Base-by-base conservation (phyloP, 2,113 vertebrate species). In the Hyla sarda region DNA sequence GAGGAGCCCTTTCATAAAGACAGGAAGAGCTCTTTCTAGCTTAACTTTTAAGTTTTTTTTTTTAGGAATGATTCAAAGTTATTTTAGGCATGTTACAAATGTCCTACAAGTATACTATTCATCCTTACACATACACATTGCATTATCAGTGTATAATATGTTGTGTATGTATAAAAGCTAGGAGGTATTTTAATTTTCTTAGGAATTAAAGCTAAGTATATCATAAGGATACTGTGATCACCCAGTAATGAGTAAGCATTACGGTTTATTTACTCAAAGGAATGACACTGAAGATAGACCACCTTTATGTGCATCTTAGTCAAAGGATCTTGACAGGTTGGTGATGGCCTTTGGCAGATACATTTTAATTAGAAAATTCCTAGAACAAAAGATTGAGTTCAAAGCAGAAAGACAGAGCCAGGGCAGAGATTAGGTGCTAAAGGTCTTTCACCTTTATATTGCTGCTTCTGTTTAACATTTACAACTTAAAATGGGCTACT, bases 291-390 rank as follows among this genome's bases (percentile, higher is more conserved):
- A 5, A 58, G 30, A 84, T 76, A 74, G 82, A 90, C 79, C 80
- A 90, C 87, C 89, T 88, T 91, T 91, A 91, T 92, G 89, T 88
- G 92, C 91, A 90, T 86, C 88, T 84, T 89, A 91, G 88, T 91
- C 90, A 90, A 54, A 82, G 91, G 87, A 87, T 87, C 48, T 88
- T 89, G 90, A 90, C 92, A 92, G 73, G 23, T 11, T 2, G 69
- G 58, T 67, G 87, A 93, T 83, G 75, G 85, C 83, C 87, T 90
- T 90, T 93, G 91, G 92, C 91, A 92, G 87, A 77, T 88, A 90
- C 89, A 81, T 84, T 89, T 91, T 95, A 94, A 95, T 95, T 94
- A 93, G 89, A 93, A 92, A 93, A 94, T 94, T 94, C 94, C 90
- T 92, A 37, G 62, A 91, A 88, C 90, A 86, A 89, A 84, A 76